phyloP scores from a whole-genome alignment of 2,888 invertebrate species.

The Tachina lurida region DNA sequence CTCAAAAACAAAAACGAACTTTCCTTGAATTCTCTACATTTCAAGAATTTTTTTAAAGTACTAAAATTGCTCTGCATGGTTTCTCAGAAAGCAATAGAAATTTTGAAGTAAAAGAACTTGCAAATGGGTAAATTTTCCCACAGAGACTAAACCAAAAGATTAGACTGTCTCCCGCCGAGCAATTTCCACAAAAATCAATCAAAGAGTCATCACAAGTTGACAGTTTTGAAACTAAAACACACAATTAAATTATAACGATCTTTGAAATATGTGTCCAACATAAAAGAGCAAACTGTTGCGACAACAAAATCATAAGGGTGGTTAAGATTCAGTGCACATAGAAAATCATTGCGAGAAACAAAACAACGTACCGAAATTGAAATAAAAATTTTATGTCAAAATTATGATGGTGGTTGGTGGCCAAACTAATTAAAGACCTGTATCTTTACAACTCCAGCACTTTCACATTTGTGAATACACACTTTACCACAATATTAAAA shows the following conservation, averaged over 20 bases:
- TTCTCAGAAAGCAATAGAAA: background rate
- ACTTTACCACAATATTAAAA: constrained; percentile 44
- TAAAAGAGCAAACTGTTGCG: constrained; percentile 24
- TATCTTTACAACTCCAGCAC: constrained; percentile 21
- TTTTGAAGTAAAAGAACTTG: background rate
- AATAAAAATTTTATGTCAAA: constrained; percentile 40
- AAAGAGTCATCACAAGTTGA: constrained; percentile 65
- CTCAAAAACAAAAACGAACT: no score
- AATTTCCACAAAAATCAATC: constrained; percentile 64
- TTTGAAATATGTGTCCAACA: constrained; percentile 2
- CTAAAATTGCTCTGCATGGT: background rate
- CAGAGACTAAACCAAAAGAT: background rate
- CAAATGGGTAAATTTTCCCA: constrained; percentile 5
- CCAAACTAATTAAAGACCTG: constrained; percentile 57
- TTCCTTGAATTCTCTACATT: background rate
- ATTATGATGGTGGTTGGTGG: constrained; percentile 41
- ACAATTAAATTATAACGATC: constrained; percentile 53
- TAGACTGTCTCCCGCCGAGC: constrained; percentile 25
- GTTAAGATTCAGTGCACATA: background rate
- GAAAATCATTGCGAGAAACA: constrained; percentile 14
- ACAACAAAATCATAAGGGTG: constrained; percentile 46
- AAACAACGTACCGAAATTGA: background rate
- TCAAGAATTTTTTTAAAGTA: background rate
- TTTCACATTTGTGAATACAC: constrained; percentile 14
- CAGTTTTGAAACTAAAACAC: constrained; percentile 59